Conservation (phyloP, 2,888 invertebrate genomes). For the Melanostoma mellinum region DNA sequence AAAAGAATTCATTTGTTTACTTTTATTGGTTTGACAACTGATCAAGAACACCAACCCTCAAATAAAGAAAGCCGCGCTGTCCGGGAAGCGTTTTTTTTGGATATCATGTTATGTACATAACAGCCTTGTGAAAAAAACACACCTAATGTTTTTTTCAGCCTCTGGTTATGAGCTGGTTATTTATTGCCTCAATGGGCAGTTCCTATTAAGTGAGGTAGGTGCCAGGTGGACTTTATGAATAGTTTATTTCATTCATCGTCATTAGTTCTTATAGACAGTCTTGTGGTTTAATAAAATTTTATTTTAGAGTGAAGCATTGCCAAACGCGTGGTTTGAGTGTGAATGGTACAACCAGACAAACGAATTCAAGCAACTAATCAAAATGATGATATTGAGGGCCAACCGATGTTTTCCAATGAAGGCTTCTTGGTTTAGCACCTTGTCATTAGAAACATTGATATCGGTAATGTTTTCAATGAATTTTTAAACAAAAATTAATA, state of each 20-base stretch:
- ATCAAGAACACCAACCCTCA: too few species aligned
- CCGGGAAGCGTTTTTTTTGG: too few species aligned
- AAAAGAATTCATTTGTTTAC: too few species aligned
- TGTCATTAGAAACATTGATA: conserved; percentile 77
- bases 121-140: too few species aligned
- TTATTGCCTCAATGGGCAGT: conserved; percentile 78
- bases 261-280: background rate
- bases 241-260: background rate
- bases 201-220: conserved; percentile 72
- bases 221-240: background rate
- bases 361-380: conserved; percentile 76
- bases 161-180: conserved; percentile 76
- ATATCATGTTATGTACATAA: too few species aligned
- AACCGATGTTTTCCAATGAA: conserved; percentile 74
- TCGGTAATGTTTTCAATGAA: conserved; percentile 66
- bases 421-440: conserved; percentile 77
- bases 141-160: conserved; percentile 77
- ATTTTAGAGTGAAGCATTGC: conserved; percentile 76
- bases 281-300: background rate
- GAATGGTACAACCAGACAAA: conserved; percentile 77
- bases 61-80: too few species aligned
- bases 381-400: conserved; percentile 77
- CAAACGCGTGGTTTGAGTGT: conserved; percentile 76
- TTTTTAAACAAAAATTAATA: background rate
- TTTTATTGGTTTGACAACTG: too few species aligned